Evolutionary conservation across 2,113 vertebrate species (phyloP).

Genomic region (Polypterus bichir): DNA sequence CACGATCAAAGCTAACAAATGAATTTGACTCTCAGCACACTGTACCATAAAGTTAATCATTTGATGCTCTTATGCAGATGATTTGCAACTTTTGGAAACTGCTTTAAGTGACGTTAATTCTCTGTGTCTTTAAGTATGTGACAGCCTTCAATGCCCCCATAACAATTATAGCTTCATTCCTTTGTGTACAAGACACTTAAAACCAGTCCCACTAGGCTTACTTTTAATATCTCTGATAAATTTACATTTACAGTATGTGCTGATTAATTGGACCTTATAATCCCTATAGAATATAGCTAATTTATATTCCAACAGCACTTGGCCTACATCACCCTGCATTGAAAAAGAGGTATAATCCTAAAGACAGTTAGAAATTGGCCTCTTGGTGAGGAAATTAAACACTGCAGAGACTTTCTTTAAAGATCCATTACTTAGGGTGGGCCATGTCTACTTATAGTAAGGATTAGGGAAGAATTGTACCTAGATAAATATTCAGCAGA

Average conservation of each 20-base stretch:
- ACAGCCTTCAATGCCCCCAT: conserved; percentile 4
- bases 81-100: no score
- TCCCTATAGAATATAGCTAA: conserved; percentile 38
- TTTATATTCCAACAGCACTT: conserved; percentile 39
- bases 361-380: not conserved
- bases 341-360: not conserved
- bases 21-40: no score
- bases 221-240: conserved; percentile 33
- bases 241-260: conserved; percentile 29
- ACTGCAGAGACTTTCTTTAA: no score
- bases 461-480: no score
- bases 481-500: no score
- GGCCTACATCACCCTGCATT: conserved; percentile 32
- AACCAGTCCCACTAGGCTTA: conserved; percentile 34
- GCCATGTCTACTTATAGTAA: no score
- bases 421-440: no score
- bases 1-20: no score
- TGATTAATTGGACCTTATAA: conserved; percentile 42
- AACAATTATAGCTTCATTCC: conserved; percentile 17
- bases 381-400: no score
- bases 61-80: no score
- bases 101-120: no score
- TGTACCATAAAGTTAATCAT: no score
- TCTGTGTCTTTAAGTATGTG: conserved; percentile 29
- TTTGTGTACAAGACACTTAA: conserved; percentile 38